Conservation (phyloP, 2,113 vertebrate genomes). For the Takifugu bimaculatus region DNA sequence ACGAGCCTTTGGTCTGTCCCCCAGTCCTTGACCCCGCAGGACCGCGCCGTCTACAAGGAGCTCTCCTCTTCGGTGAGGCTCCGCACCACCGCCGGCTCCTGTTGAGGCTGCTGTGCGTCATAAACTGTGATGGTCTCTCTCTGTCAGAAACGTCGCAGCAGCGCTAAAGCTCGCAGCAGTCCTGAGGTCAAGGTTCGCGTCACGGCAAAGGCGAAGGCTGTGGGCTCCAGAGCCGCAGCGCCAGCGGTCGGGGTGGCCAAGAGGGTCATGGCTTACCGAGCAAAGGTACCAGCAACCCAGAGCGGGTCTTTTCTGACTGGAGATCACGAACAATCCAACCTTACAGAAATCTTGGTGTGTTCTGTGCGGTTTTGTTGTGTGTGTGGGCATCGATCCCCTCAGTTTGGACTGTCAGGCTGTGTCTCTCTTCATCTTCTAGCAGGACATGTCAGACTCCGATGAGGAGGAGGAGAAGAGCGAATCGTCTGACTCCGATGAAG, state of each 20-base stretch:
- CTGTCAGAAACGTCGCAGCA: constrained; percentile 72
- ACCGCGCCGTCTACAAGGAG: constrained; percentile 74
- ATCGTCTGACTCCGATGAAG: constrained; percentile 70
- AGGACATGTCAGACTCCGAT: constrained; percentile 72
- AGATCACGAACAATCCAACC: background rate
- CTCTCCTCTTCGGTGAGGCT: constrained; percentile 72
- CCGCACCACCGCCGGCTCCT: background rate
- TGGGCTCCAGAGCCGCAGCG: constrained; percentile 48
- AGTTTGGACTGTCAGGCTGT: background rate
- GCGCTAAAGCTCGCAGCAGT: constrained; percentile 60
- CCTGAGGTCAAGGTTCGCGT: constrained; percentile 68
- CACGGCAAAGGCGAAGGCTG: constrained; percentile 66
- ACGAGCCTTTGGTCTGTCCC: background rate
- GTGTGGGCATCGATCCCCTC: background rate
- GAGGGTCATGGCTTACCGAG: constrained; percentile 77
- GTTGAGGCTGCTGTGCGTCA: background rate
- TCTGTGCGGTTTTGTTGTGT: too few species aligned
- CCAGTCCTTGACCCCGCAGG: constrained; percentile 77
- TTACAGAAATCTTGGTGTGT: too few species aligned
- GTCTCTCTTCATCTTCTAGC: constrained; percentile 48
- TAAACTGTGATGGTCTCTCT: background rate
- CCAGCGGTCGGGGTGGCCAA: constrained; percentile 65
- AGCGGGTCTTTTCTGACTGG: background rate
- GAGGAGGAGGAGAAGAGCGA: constrained; percentile 72
- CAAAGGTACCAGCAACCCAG: constrained; percentile 62